Evolutionary conservation across 2,113 vertebrate species (phyloP).

Genomic region (Furnarius figulus): DNA sequence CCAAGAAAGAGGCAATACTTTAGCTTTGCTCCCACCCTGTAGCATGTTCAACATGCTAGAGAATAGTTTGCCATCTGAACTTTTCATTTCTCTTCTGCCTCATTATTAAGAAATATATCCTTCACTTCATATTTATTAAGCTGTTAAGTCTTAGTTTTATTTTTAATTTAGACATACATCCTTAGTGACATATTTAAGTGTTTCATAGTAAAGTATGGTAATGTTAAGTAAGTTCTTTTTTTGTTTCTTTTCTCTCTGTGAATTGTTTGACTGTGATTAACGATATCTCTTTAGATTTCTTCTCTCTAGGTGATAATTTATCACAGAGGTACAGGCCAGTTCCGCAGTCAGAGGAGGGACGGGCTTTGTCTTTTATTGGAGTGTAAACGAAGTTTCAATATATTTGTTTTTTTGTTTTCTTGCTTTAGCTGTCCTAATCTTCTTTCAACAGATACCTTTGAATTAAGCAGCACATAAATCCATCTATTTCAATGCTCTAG

Average conservation of each 20-base stretch:
- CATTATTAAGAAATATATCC: constrained; percentile 76
- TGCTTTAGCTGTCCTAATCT: constrained; percentile 23
- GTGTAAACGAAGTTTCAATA: constrained; percentile 88
- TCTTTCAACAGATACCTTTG: constrained; percentile 36
- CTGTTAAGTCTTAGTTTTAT: constrained; percentile 87
- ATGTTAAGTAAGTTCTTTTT: constrained; percentile 93
- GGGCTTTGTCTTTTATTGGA: constrained; percentile 79
- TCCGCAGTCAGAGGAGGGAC: constrained; percentile 78
- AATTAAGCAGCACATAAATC: constrained; percentile 24
- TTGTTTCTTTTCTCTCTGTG: constrained; percentile 85
- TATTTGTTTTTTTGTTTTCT: constrained; percentile 66
- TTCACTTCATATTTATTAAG: constrained; percentile 79
- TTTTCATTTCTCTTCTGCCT: constrained; percentile 68
- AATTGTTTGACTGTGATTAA: constrained; percentile 99
- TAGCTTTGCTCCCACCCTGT: constrained; percentile 33
- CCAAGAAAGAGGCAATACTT: constrained; percentile 47
- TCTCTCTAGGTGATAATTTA: constrained; percentile 97
- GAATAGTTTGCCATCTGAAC: constrained; percentile 99
- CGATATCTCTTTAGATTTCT: constrained; percentile 97
- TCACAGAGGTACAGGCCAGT: constrained; percentile 99
- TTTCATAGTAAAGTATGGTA: constrained; percentile 90
- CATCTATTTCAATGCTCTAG: not conserved
- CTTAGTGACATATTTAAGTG: constrained; percentile 87
- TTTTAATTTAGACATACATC: constrained; percentile 81
- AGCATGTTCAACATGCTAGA: constrained; percentile 78